A percentile compares a stretch with the other conserved stretches of the same genome.
phyloP scores from a whole-genome alignment of 2,797 vertebrate genomes.

The Parauchenoglanis ngamensis region DNA sequence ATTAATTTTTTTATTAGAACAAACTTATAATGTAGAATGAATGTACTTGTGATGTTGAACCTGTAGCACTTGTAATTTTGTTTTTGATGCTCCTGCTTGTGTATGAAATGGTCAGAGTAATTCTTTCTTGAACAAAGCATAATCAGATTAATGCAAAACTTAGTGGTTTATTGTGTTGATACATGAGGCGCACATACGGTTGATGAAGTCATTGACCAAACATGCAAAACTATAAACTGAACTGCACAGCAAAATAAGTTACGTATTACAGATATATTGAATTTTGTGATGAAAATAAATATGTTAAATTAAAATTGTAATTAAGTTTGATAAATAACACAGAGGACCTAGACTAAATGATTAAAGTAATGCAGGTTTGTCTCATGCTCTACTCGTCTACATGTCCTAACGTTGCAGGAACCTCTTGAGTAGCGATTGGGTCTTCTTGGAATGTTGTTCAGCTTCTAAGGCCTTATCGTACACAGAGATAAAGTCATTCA shows the following conservation, averaged over 20 bases:
- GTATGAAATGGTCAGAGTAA: neutral
- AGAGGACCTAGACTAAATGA: constrained; percentile 21
- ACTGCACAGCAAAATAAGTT: constrained; percentile 43
- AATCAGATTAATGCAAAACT: neutral
- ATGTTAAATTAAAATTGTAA: constrained; percentile 38
- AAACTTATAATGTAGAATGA: neutral
- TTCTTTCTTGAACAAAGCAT: constrained; percentile 14
- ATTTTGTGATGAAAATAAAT: constrained; percentile 54
- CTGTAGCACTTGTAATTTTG: neutral
- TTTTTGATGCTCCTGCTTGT: neutral
- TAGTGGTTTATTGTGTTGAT: constrained; percentile 38
- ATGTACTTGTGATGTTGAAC: neutral
- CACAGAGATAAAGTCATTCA: constrained; percentile 49
- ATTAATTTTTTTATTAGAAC: neutral
- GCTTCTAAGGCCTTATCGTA: neutral
- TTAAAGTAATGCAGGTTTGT: neutral
- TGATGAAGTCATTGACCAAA: constrained; percentile 16
- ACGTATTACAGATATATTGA: constrained; percentile 19
- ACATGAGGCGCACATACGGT: constrained; percentile 1
- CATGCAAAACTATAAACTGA: constrained; percentile 21
- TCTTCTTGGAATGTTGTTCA: neutral
- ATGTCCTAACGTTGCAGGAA: neutral
- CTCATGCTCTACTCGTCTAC: neutral
- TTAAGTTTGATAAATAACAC: constrained; percentile 53
- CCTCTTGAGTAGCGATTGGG: neutral